Evolutionary conservation across 2,888 invertebrate species (phyloP), one percentile per base, ranked within the genome.

Genomic region (Marronus borbonicus): DNA sequence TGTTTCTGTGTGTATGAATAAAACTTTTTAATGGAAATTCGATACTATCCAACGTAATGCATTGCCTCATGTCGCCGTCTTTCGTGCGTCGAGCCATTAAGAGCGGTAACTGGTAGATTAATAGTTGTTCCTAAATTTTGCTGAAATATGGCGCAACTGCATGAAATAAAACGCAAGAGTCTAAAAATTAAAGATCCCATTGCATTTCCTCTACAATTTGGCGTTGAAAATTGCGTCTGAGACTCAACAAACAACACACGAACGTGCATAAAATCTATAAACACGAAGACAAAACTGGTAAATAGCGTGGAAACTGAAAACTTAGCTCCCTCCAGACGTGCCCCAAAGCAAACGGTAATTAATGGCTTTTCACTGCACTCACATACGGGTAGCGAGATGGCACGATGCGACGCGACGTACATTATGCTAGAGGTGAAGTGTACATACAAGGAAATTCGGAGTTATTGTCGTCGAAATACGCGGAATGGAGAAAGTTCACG

Each of bases 21-120:
- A 44, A 44, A 44, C 68, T 70, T 70, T 52, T 55, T 70, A 70
- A 31, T 55, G 36, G 52, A 70, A 70, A 70, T 70, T 55, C 55
- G 55, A 55, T 70, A 70, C 17, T 24, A 70, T 12, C 8, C 55
- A 12, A 49, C 39, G 60, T 20, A 24, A 1, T 60, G 24, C 12
- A 60, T 60, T 60, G 20, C 7, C n/a, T 1, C 44, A 8, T 44
- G 10, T 55, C 55, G 3, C 14, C 55, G n/a, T 20, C 20, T 17
- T 55, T 14, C 12, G n/a, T 28, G 14, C 39, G 12, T 2, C 36
- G 10, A 36, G 31, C 36, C 64, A 28, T 12, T 28, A 64, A 64
- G 36, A 36, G 28, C 31, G 8, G 36, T 28, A 64, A 1, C 64
- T 39, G 39, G 8, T 44, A 44, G 44, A 44, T 44, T 44, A 44